These are phyloP conservation scores for Apodemus sylvaticus DNA, from an alignment of 2,113 vertebrate genomes.

Conservation along the genomic window DNA sequence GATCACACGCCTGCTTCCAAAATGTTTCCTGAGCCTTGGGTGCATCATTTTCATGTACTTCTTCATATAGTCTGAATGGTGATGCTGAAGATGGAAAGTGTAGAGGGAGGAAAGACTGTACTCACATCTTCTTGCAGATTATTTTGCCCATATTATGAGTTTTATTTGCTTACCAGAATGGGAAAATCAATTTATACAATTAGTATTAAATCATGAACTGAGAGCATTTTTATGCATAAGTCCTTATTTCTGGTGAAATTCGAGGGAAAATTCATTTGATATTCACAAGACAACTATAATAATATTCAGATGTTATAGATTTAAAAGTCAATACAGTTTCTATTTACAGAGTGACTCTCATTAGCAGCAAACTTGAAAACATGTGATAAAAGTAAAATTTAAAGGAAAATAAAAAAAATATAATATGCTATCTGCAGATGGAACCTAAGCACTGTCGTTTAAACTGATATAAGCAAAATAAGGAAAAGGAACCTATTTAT, in stretches of 20 bases:
- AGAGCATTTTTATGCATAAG: not conserved
- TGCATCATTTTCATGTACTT: not conserved
- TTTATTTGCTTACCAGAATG: not conserved
- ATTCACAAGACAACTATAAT: not conserved
- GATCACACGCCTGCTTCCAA: not conserved
- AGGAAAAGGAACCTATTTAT: not conserved
- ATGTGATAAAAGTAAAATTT: not conserved
- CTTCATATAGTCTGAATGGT: not conserved
- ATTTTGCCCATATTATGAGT: not conserved
- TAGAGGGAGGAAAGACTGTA: not conserved
- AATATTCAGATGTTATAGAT: not conserved
- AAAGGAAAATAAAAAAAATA: not conserved
- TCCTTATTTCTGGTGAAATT: not conserved
- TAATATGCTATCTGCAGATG: not conserved
- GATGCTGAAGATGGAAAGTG: not conserved
- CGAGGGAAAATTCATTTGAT: not conserved
- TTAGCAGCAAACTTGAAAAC: not conserved
- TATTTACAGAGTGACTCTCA: not conserved
- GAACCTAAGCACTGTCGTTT: not conserved
- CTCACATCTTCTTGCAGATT: not conserved
- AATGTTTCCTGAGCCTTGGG: not conserved
- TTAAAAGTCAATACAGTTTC: not conserved
- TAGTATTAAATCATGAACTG: not conserved
- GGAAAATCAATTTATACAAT: not conserved
- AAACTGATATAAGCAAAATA: not conserved